Percentiles rank a stretch among this genome's conserved stretches.
phyloP scores from a whole-genome alignment of 2,888 invertebrate species.

The Itoplectis maculator region DNA sequence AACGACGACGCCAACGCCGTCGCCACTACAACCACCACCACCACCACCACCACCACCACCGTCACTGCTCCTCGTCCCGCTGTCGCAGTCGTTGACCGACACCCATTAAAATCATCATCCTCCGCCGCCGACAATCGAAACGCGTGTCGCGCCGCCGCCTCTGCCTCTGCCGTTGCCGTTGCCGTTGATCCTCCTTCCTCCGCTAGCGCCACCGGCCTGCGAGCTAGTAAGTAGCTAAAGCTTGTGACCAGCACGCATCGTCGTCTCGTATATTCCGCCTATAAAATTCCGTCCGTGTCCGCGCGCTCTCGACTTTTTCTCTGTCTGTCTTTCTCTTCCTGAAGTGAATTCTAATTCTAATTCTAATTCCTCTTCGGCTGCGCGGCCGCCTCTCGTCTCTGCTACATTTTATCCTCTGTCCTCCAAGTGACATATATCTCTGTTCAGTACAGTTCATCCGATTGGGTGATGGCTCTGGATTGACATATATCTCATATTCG shows the following conservation, averaged over 20 bases:
- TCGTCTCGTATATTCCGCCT: constrained; percentile 31
- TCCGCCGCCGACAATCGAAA: constrained; percentile 78
- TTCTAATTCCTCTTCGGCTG: too few relatives aligned
- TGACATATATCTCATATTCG: too few relatives aligned
- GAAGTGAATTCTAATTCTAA: too few relatives aligned
- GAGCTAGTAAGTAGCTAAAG: constrained; percentile 84
- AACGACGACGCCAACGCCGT: constrained; percentile 53
- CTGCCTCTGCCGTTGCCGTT: constrained; percentile 68
- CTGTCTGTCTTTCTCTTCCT: constrained; percentile 15
- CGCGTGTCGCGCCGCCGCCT: constrained; percentile 81
- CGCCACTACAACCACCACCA: constrained; percentile 46
- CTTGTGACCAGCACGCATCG: constrained; percentile 57
- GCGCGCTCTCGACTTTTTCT: constrained; percentile 32
- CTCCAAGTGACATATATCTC: too few relatives aligned
- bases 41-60: constrained; percentile 56
- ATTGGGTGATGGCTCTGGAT: too few relatives aligned
- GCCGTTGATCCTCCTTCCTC: constrained; percentile 50
- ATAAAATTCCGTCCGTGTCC: constrained; percentile 17
- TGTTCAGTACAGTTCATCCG: too few relatives aligned
- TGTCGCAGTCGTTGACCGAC: constrained; percentile 60
- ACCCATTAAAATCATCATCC: constrained; percentile 82
- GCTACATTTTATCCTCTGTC: too few relatives aligned
- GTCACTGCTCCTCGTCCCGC: constrained; percentile 58
- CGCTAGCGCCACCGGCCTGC: constrained; percentile 79
- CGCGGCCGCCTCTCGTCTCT: too few relatives aligned